Evolutionary conservation across 2,113 vertebrate species (phyloP).

Genomic region (Barnardius zonarius): DNA sequence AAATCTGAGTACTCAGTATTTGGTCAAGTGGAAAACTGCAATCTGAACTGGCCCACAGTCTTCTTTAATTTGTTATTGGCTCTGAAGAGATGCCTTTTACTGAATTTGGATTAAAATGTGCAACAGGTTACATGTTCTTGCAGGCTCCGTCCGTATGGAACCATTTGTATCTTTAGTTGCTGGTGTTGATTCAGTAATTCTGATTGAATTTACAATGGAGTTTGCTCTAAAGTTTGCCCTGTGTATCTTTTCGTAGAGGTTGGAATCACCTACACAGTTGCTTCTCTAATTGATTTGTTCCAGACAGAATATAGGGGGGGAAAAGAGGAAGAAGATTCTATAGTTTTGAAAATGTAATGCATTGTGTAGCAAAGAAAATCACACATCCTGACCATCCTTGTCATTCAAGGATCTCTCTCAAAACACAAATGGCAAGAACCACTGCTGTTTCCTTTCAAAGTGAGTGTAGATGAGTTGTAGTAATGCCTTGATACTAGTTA

Average conservation of each 20-base stretch:
- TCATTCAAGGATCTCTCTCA: neutral
- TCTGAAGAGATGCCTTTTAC: neutral
- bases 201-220: neutral
- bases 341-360: neutral
- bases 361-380: neutral
- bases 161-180: neutral
- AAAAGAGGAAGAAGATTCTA: neutral
- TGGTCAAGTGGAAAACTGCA: neutral
- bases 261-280: neutral
- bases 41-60: neutral
- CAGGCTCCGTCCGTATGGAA: neutral
- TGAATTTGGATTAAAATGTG: neutral
- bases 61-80: neutral
- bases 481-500: neutral
- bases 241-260: neutral
- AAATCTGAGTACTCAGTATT: neutral
- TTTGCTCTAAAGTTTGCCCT: neutral
- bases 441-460: neutral
- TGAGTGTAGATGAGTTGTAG: neutral
- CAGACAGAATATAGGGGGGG: neutral
- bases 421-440: neutral
- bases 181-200: neutral
- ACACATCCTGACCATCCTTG: neutral
- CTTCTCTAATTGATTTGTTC: neutral
- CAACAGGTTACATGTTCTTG: neutral